A percentile compares a stretch with the other conserved stretches of the same genome.
Conservation (phyloP, 2,888 invertebrate genomes). For the Agrilus mali region DNA sequence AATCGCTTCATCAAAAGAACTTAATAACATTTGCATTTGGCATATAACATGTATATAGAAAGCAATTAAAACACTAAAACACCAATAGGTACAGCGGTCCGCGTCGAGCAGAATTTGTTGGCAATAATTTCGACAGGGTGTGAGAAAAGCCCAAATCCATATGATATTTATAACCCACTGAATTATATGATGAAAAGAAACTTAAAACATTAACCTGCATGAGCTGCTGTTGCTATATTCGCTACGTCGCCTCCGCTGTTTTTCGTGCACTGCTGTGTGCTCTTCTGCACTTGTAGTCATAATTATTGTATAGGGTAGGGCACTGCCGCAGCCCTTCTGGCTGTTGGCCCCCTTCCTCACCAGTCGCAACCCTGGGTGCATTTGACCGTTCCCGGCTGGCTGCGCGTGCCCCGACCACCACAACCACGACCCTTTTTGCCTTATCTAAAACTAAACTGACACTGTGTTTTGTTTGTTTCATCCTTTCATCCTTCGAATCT, state of each 20-base stretch:
- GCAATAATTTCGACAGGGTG: too few relatives aligned
- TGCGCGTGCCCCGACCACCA: conserved; percentile 23
- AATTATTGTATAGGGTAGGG: conserved; percentile 28
- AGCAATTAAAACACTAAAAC: too few relatives aligned
- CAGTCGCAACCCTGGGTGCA: conserved; percentile 31
- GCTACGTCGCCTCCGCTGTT: too few relatives aligned
- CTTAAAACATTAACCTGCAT: conserved; percentile 27
- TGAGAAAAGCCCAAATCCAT: too few relatives aligned
- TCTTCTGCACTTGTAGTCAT: conserved; percentile 35
- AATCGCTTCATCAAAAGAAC: too few relatives aligned
- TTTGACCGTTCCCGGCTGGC: conserved; percentile 29
- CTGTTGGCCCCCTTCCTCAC: conserved; percentile 17
- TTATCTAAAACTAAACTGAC: conserved; percentile 13
- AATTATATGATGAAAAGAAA: too few relatives aligned
- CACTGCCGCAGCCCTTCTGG: conserved; percentile 16
- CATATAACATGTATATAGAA: too few relatives aligned
- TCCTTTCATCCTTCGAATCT: conserved; percentile 29
- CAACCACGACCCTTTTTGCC: conserved; percentile 10
- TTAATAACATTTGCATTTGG: too few relatives aligned
- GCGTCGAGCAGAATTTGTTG: too few relatives aligned
- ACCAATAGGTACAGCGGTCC: too few relatives aligned
- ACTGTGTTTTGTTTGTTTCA: conserved; percentile 28
- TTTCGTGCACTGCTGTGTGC: conserved; percentile 21
- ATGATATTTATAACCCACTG: too few relatives aligned
- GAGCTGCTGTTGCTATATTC: conserved; percentile 24